phyloP scores from a whole-genome alignment of 2,888 invertebrate species.

The Papilio gigon region DNA sequence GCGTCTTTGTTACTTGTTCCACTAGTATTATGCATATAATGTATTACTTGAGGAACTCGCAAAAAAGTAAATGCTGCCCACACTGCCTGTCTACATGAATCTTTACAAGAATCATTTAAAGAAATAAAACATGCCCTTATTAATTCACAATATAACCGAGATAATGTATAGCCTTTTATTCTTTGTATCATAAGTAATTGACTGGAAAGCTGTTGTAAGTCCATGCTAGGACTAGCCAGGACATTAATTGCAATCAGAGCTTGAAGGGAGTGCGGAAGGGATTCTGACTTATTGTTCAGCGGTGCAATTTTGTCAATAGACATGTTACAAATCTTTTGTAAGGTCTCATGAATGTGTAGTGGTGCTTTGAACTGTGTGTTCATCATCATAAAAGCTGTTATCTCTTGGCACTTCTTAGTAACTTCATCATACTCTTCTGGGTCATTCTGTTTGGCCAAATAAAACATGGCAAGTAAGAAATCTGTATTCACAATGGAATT shows the following conservation, averaged over 20 bases:
- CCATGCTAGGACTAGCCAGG: slow-evolving; percentile 91
- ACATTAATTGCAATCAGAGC: slow-evolving; percentile 93
- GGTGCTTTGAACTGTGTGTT: slow-evolving; percentile 82
- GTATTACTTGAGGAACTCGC: slow-evolving; percentile 92
- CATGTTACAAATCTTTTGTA: slow-evolving; percentile 84
- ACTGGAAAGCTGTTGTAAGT: slow-evolving; percentile 90
- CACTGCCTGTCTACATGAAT: slow-evolving; percentile 90
- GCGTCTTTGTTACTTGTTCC: slow-evolving; percentile 81
- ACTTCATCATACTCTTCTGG: slow-evolving; percentile 85
- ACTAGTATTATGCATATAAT: slow-evolving; percentile 84
- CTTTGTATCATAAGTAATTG: slow-evolving; percentile 93
- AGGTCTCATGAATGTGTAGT: slow-evolving; percentile 82
- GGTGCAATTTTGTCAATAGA: slow-evolving; percentile 84
- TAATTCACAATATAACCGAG: slow-evolving; percentile 93
- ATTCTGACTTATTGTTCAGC: slow-evolving; percentile 81
- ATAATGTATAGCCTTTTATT: slow-evolving; percentile 90
- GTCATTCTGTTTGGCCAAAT: slow-evolving; percentile 91
- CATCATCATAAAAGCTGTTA: slow-evolving; percentile 84
- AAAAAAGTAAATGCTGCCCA: slow-evolving; percentile 98
- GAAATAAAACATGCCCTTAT: slow-evolving; percentile 94
- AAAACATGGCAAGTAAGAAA: slow-evolving; percentile 91
- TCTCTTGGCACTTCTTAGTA: slow-evolving; percentile 89
- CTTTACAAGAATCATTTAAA: slow-evolving; percentile 92
- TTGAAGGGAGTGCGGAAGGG: slow-evolving; percentile 89
- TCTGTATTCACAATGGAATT: slow-evolving; percentile 87